These are phyloP conservation scores for Phallusia fumigata DNA, from an alignment of 23 tunicate genomes.

Conservation along the genomic window DNA sequence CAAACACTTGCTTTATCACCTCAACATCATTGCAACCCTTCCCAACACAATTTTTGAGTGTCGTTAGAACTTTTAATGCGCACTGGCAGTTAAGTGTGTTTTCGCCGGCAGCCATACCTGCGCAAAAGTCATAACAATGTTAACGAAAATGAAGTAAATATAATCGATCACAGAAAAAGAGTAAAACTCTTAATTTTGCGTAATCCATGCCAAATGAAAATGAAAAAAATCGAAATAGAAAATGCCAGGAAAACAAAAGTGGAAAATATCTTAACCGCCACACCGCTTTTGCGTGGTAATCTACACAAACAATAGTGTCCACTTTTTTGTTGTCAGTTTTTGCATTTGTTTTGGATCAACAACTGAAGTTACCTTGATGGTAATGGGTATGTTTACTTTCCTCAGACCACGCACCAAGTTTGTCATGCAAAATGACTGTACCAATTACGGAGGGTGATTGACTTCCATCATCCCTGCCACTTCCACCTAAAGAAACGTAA, in stretches of 20 bases:
- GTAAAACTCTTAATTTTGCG: too few species aligned
- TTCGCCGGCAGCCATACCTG: constrained; percentile 65
- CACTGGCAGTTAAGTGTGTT: constrained; percentile 75
- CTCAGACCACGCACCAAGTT: constrained; percentile 54
- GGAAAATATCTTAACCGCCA: too few species aligned
- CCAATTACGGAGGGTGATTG: constrained; percentile 42
- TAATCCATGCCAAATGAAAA: too few species aligned
- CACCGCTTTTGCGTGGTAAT: too few species aligned
- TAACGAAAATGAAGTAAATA: too few species aligned
- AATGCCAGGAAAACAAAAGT: too few species aligned
- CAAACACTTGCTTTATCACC: constrained; percentile 30
- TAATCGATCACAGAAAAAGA: too few species aligned
- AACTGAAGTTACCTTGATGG: constrained; percentile 51
- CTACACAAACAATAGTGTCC: too few species aligned
- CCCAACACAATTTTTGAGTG: constrained; percentile 20
- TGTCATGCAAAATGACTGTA: constrained; percentile 61
- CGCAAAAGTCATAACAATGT: too few species aligned
- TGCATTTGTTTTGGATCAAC: neutral
- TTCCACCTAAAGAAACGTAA: constrained; percentile 49
- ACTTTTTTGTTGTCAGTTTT: too few species aligned
- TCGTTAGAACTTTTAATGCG: constrained; percentile 42
- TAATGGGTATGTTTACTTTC: constrained; percentile 39
- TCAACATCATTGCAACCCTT: constrained; percentile 12
- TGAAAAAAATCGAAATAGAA: too few species aligned
- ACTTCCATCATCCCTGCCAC: constrained; percentile 27